Evolutionary conservation across 2,888 invertebrate genomes (phyloP).

Genomic region (Callimorpha dominula): DNA sequence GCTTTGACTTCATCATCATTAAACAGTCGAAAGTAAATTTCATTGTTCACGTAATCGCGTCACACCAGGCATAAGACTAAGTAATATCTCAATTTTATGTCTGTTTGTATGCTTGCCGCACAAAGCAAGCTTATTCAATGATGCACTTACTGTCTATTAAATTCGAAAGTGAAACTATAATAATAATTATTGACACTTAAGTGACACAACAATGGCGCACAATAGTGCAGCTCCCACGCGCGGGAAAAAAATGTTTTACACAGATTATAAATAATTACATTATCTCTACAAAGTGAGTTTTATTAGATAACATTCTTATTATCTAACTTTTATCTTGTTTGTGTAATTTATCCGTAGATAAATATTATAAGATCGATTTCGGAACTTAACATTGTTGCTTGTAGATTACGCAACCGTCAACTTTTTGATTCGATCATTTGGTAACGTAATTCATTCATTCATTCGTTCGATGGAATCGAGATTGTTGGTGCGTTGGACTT

Average conservation of each 20-base stretch:
- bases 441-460: constrained; percentile 57
- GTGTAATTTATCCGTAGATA: constrained; percentile 41
- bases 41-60: background rate
- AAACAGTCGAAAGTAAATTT: background rate
- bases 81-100: constrained; percentile 8
- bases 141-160: constrained; percentile 27
- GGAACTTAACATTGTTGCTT: constrained; percentile 34
- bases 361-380: constrained; percentile 47
- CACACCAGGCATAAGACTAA: background rate
- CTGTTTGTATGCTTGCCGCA: constrained; percentile 12
- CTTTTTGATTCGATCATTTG: constrained; percentile 49
- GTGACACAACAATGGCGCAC: constrained; percentile 51
- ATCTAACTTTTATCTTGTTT: constrained; percentile 46
- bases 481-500: constrained; percentile 33
- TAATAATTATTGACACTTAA: constrained; percentile 51
- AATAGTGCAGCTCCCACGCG: constrained; percentile 44
- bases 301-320: constrained; percentile 38
- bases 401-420: constrained; percentile 45
- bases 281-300: constrained; percentile 44
- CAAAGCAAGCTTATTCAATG: constrained; percentile 27
- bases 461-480: constrained; percentile 42
- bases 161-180: constrained; percentile 44
- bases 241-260: constrained; percentile 35
- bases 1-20: background rate
- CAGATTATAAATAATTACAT: constrained; percentile 51